Conservation (phyloP, 2,113 vertebrate genomes). For the Mus pahari region DNA sequence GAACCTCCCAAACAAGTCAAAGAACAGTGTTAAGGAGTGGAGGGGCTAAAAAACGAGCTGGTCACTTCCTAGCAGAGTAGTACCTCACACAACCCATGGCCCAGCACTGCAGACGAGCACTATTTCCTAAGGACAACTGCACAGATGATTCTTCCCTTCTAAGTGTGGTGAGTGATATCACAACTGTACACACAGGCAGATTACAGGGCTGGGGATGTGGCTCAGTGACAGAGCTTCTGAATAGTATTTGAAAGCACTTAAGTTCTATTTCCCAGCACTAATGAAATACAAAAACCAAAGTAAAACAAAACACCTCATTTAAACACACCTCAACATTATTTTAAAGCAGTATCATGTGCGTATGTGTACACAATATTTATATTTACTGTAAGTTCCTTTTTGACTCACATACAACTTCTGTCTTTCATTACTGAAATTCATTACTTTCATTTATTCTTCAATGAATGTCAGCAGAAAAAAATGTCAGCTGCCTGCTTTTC, state of each 20-base stretch:
- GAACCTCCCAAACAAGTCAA: not conserved
- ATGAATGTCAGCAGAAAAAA: constrained; percentile 8
- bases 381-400: not conserved
- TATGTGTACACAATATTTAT: not conserved
- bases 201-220: not conserved
- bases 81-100: not conserved
- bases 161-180: not conserved
- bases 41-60: not conserved
- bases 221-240: not conserved
- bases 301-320: not conserved
- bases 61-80: not conserved
- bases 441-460: not conserved
- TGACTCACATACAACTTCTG: not conserved
- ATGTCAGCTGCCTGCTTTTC: not conserved
- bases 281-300: not conserved
- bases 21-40: not conserved
- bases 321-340: not conserved
- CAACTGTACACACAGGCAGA: not conserved
- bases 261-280: not conserved
- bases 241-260: not conserved
- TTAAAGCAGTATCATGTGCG: not conserved
- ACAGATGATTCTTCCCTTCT: not conserved
- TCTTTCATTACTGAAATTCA: not conserved
- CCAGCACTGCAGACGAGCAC: not conserved
- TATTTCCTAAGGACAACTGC: not conserved